Evolutionary conservation across 2,888 invertebrate species (phyloP).

Genomic region (Syritta pipiens): DNA sequence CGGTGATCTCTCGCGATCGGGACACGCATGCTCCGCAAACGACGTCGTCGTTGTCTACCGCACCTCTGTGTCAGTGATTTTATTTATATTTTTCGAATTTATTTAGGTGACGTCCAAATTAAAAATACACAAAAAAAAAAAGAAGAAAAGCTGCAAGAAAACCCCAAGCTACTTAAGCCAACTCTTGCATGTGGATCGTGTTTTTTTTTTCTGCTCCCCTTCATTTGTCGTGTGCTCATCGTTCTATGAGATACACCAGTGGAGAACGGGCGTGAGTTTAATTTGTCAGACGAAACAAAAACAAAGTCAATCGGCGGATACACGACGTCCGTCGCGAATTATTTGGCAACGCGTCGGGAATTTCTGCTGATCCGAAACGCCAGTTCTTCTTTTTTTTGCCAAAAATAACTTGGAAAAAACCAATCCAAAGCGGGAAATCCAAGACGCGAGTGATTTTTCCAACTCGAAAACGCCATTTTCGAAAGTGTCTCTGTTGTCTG

Average conservation of each 20-base stretch:
- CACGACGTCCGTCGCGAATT: slow-evolving; percentile 37
- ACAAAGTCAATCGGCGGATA: slow-evolving; percentile 5
- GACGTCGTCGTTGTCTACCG: neutral
- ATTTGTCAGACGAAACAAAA: slow-evolving; percentile 42
- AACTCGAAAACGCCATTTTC: slow-evolving; percentile 55
- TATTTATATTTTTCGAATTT: slow-evolving; percentile 65
- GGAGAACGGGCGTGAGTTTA: slow-evolving; percentile 42
- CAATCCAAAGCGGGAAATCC: slow-evolving; percentile 15
- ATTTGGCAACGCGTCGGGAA: slow-evolving; percentile 47
- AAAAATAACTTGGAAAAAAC: slow-evolving; percentile 8
- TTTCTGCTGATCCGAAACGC: too few species aligned
- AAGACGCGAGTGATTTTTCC: slow-evolving; percentile 16
- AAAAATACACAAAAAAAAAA: slow-evolving; percentile 40
- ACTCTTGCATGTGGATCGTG: slow-evolving; percentile 36
- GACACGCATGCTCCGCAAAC: slow-evolving; percentile 54
- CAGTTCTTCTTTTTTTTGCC: slow-evolving; percentile 6
- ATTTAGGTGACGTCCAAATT: slow-evolving; percentile 69
- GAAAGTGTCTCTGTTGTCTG: slow-evolving; percentile 4
- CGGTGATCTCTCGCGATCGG: slow-evolving; percentile 5
- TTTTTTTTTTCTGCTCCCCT: slow-evolving; percentile 47
- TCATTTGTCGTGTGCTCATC: slow-evolving; percentile 57
- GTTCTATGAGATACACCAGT: slow-evolving; percentile 39
- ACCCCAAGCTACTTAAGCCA: slow-evolving; percentile 33
- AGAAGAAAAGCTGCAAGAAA: slow-evolving; percentile 21
- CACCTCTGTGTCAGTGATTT: slow-evolving; percentile 59